Evolutionary conservation across 2,113 vertebrate species (phyloP).

Genomic region (Nansenia antarctica): DNA sequence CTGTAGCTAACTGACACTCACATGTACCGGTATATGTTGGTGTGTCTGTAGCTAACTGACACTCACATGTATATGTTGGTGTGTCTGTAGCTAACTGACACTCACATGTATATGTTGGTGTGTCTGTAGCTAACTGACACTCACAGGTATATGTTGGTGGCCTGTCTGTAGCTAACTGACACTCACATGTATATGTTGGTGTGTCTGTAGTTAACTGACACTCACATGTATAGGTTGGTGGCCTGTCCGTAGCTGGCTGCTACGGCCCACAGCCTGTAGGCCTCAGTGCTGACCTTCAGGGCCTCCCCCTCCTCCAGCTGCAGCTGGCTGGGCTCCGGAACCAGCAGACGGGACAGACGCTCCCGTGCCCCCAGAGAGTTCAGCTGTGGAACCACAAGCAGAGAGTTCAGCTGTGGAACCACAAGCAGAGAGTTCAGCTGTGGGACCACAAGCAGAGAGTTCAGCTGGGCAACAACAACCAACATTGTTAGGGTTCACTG

Average conservation of each 20-base stretch:
- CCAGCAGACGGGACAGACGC: conserved; percentile 82
- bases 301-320: conserved; percentile 81
- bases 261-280: conserved; percentile 88
- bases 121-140: too few relatives aligned
- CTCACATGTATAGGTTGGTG: conserved; percentile 86
- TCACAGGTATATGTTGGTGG: too few relatives aligned
- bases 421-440: conserved; percentile 71
- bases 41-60: too few relatives aligned
- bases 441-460: conserved; percentile 29
- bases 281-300: conserved; percentile 78
- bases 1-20: too few relatives aligned
- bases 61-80: too few relatives aligned
- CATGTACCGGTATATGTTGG: too few relatives aligned
- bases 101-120: too few relatives aligned
- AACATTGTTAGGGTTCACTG: too few relatives aligned
- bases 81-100: too few relatives aligned
- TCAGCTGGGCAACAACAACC: conserved; percentile 65
- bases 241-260: conserved; percentile 88
- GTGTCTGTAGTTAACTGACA: not conserved
- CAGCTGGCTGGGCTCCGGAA: conserved; percentile 82
- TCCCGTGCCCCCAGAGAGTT: conserved; percentile 79
- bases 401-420: conserved; percentile 71
- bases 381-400: conserved; percentile 59
- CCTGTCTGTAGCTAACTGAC: too few relatives aligned
- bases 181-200: not conserved